phyloP scores from a whole-genome alignment of 2,888 invertebrate genomes.

The Desoria tigrina region DNA sequence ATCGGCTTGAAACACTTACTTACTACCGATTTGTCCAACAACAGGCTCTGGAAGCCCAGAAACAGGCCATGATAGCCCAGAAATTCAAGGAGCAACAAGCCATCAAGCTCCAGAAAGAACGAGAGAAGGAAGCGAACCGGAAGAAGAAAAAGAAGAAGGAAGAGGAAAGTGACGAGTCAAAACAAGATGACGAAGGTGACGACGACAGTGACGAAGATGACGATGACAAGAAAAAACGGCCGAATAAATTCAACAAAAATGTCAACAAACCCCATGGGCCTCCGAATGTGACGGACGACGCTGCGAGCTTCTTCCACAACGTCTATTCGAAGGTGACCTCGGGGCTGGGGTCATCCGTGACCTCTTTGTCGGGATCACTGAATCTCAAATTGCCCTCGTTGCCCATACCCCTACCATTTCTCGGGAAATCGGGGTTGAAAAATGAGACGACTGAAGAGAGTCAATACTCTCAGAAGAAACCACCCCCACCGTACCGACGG shows the following conservation, averaged over 20 bases:
- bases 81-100: background rate
- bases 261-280: background rate
- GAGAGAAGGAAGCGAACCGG: constrained; percentile 12
- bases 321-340: background rate
- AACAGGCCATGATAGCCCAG: background rate
- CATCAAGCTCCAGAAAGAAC: background rate
- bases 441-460: background rate
- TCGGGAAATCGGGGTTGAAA: no score
- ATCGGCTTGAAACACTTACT: constrained; percentile 5
- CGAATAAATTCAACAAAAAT: background rate
- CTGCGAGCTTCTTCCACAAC: background rate
- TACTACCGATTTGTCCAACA: background rate
- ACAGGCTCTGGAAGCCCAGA: background rate
- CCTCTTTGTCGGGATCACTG: no score
- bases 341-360: background rate
- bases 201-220: constrained; percentile 11
- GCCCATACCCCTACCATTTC: background rate
- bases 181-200: constrained; percentile 11
- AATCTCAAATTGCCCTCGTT: background rate
- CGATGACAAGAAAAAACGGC: background rate
- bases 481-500: no score
- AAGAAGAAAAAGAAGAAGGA: constrained; percentile 14
- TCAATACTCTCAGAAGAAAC: no score
- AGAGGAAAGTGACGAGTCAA: constrained; percentile 20
- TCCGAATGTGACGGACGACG: background rate